Base-by-base conservation (phyloP, 2,888 invertebrate species). In the Osedax fenrisi region DNA sequence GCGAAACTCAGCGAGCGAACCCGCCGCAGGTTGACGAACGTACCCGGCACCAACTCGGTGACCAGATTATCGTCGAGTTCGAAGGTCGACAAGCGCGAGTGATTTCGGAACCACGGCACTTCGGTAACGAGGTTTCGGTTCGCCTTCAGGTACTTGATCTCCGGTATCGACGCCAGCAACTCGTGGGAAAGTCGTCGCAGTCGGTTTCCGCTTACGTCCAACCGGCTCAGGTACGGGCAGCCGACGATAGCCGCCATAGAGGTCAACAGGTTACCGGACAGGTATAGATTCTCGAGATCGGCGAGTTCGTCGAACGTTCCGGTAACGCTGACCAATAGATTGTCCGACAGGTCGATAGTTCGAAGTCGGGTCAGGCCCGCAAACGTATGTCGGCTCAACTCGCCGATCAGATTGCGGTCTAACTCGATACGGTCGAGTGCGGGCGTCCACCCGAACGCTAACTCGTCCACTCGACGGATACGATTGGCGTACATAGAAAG, bases 11-110 rank as follows among this genome's bases (percentile, higher is more conserved):
- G 68, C 5, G 25, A 22, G 10, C 26, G 25, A 10, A 68, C 21
- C 22, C 22, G 22, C 10, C 2, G 21, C n/a, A 68, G 22, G 26
- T 22, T 22, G 26, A 68, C 26, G 26, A 68, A 68, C 10, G 26
- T 27, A 10, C 27, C 26, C 26, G 26, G 68, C 10, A 27, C 25
- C 17, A 68, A 22, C 26, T 24, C 5, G 10, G 25, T 26, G 26
- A 68, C 22, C 3, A 24, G 68, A n/a, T 68, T 68, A 26, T 68
- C n/a, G 68, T 68, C 1, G 26, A 68, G n/a, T 5, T 68, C 26
- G 23, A 68, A 26, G 26, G 27, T 13, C 26, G 25, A 26, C 13
- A 68, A 22, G 17, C 26, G 21, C 2, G 25, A 22, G 68, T 26
- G 25, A 10, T 26, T 25, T 24, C n/a, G 23, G 26, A 25, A 26